Evolutionary conservation across 2,113 vertebrate genomes (phyloP), one percentile per base, ranked within the genome.

Genomic region (Cephalopterus ornatus): DNA sequence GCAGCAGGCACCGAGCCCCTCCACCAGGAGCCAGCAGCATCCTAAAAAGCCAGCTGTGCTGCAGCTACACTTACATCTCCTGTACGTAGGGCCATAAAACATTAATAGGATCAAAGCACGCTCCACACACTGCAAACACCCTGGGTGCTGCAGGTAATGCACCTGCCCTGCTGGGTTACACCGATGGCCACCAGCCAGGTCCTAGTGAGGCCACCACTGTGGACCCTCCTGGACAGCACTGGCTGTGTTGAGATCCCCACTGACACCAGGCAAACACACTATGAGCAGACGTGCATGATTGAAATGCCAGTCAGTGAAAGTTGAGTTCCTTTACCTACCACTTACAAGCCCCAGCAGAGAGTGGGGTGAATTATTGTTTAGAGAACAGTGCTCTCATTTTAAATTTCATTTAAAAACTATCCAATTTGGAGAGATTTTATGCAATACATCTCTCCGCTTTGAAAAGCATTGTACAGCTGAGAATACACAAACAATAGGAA

Each of bases 381-480:
- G 61, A 77, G 61, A 84, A 72, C 68, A 84, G 79, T 1, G 14
- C 58, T 82, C 86, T 82, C 66, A 62, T 82, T 91, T 81, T 17
- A 82, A 81, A 93, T 91, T 93, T 91, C 56, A 92, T 85, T 95
- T 93, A 33, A 92, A 94, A 95, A 61, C 73, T 33, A 89, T 65
- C 49, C 88, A 70, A 0, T 92, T 79, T 61, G 81, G 75, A 85
- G 84, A 88, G 84, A 82, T 82, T 96, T 91, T 89, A 82, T 73
- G 83, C 88, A 84, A 55, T 53, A 61, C 70, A 61, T 78, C 76
- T 89, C 80, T 78, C 83, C 0, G 11, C 80, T 91, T 86, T 93
- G 80, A 94, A 92, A 94, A 93, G 70, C 89, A 85, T 22, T 82
- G 86, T 85, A 84, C 93, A 79, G 88, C 77, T 91, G 93, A 96